These are phyloP conservation scores for Apamea epomidion DNA, from an alignment of 2,888 invertebrate genomes.

Conservation along the genomic window DNA sequence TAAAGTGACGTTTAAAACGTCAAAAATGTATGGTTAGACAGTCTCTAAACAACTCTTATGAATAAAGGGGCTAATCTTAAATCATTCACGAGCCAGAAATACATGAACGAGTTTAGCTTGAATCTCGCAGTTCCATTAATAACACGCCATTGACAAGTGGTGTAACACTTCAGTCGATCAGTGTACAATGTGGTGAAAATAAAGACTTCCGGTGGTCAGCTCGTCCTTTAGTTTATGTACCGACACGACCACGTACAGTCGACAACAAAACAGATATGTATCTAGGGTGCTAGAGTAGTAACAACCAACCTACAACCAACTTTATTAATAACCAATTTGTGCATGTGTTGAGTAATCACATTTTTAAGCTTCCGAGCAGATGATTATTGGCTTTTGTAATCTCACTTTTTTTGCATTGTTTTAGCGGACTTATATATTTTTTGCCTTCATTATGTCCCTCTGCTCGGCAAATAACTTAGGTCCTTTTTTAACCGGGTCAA, in stretches of 20 bases:
- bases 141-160: slow-evolving; percentile 12
- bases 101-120: neutral
- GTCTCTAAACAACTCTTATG: no score
- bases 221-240: neutral
- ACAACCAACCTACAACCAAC: neutral
- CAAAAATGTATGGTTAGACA: no score
- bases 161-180: slow-evolving; percentile 14
- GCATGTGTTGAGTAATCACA: neutral
- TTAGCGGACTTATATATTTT: neutral
- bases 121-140: slow-evolving; percentile 4
- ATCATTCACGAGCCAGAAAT: neutral
- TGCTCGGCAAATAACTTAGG: neutral
- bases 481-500: no score
- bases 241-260: neutral
- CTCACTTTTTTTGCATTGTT: neutral
- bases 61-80: neutral
- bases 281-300: neutral
- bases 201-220: slow-evolving; percentile 7
- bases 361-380: neutral
- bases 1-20: no score
- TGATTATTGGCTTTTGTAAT: neutral
- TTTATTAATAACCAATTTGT: neutral
- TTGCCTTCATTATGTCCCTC: neutral
- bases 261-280: slow-evolving; percentile 3
- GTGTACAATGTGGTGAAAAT: slow-evolving; percentile 25